Evolutionary conservation across 1,140 invertebrate genomes (phyloP).

Genomic region (Meloidogyne hapla): DNA sequence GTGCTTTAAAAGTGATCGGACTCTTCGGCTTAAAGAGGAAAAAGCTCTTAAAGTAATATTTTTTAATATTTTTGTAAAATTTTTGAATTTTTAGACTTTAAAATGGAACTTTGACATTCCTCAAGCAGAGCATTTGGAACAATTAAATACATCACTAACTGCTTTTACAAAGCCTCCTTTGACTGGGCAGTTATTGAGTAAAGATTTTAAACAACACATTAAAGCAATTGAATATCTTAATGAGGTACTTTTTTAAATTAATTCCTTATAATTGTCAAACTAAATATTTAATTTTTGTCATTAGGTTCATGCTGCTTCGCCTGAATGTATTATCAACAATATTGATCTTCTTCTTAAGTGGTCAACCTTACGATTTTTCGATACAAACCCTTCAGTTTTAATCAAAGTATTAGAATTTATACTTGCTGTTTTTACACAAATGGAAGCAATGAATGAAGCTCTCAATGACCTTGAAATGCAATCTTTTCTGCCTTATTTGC

Average conservation of each 20-base stretch:
- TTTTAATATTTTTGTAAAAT: background rate
- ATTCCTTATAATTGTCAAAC: too few species aligned
- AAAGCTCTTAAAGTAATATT: constrained; percentile 37
- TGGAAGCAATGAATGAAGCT: constrained; percentile 78
- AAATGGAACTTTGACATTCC: constrained; percentile 93
- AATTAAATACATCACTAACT: constrained; percentile 86
- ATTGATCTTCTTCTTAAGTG: constrained; percentile 92
- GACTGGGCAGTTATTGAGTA: constrained; percentile 86
- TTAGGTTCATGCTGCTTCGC: constrained; percentile 75
- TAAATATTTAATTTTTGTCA: constrained; percentile 20
- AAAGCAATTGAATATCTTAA: constrained; percentile 87
- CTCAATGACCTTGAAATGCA: constrained; percentile 85
- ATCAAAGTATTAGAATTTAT: constrained; percentile 90
- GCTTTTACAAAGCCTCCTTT: constrained; percentile 70
- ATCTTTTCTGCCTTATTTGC: constrained; percentile 88
- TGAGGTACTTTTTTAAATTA: constrained; percentile 71
- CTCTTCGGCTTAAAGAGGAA: constrained; percentile 36
- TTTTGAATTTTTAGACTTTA: constrained; percentile 66
- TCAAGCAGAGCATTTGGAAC: constrained; percentile 85
- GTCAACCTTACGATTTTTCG: constrained; percentile 91
- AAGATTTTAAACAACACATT: constrained; percentile 91
- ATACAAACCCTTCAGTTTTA: constrained; percentile 94
- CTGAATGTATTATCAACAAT: constrained; percentile 80
- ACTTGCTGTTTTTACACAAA: constrained; percentile 76
- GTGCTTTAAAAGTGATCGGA: constrained; percentile 22